Percentiles rank a stretch among this genome's conserved stretches.
Evolutionary conservation across 1,140 invertebrate genomes (phyloP).

Genomic region (Thaumatotibia leucotreta): DNA sequence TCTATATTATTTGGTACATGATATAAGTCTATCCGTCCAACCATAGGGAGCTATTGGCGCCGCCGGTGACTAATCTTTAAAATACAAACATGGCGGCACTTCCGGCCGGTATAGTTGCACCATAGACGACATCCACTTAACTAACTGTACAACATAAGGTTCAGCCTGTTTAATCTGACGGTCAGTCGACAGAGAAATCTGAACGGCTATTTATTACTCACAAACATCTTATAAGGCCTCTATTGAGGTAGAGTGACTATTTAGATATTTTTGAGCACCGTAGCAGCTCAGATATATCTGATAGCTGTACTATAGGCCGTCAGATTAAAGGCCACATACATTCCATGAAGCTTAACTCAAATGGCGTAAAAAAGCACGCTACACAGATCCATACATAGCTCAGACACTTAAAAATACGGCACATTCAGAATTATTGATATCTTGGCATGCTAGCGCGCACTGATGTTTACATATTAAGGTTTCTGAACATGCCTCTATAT

Average conservation of each 20-base stretch:
- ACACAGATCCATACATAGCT: conserved; percentile 6
- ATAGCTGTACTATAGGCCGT: no score
- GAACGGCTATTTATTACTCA: no score
- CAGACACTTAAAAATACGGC: not conserved
- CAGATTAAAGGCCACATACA: conserved; percentile 12
- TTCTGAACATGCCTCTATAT: not conserved
- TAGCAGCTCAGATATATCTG: no score
- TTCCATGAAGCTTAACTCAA: not conserved
- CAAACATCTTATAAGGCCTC: no score
- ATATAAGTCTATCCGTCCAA: conserved; percentile 51
- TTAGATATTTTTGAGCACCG: no score
- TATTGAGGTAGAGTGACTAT: no score
- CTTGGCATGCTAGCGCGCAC: no score
- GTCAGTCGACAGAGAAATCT: not conserved
- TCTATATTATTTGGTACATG: conserved; percentile 71
- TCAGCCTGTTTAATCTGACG: not conserved
- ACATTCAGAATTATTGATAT: not conserved
- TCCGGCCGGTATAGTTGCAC: conserved; percentile 51
- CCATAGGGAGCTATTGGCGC: conserved; percentile 40
- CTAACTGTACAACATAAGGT: conserved; percentile 45
- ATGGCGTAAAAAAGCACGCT: conserved; percentile 6
- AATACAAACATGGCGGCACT: conserved; percentile 15
- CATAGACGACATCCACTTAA: conserved; percentile 35
- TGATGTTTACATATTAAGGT: not conserved
- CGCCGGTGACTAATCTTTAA: not conserved